A percentile compares a stretch with the other conserved stretches of the same genome.
phyloP scores from a whole-genome alignment of 1,140 invertebrate species.

The Trissolcus basalis region DNA sequence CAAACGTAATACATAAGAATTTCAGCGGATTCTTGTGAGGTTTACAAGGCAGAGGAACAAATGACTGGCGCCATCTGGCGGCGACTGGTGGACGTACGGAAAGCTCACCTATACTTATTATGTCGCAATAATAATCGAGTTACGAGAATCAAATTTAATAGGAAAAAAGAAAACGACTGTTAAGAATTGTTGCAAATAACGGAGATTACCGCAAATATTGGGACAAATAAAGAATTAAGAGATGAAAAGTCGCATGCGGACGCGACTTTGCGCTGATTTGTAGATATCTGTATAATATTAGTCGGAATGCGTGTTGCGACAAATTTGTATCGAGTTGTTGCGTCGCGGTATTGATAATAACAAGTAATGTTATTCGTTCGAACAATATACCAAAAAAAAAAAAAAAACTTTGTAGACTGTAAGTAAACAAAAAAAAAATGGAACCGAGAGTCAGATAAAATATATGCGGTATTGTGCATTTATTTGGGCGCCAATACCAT shows the following conservation, averaged over 20 bases:
- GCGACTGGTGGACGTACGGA: too few relatives aligned
- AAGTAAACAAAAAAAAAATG: too few relatives aligned
- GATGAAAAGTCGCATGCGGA: slow-evolving; percentile 55
- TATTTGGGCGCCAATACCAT: slow-evolving; percentile 52
- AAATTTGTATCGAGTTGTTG: slow-evolving; percentile 73
- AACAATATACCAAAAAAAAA: slow-evolving; percentile 65
- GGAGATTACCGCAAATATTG: background rate
- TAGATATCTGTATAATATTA: slow-evolving; percentile 76
- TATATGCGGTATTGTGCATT: slow-evolving; percentile 46
- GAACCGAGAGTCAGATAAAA: slow-evolving; percentile 39
- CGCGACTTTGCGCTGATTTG: slow-evolving; percentile 66
- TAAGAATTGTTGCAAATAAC: too few relatives aligned
- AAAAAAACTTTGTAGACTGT: slow-evolving; percentile 52
- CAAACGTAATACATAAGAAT: too few relatives aligned
- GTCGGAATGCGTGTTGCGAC: slow-evolving; percentile 65
- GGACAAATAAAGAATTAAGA: background rate
- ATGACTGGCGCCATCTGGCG: too few relatives aligned
- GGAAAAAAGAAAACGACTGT: too few relatives aligned
- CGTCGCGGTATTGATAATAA: slow-evolving; percentile 67
- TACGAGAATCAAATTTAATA: too few relatives aligned
- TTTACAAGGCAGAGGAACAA: too few relatives aligned
- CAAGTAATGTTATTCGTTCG: slow-evolving; percentile 61
- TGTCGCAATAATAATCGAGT: too few relatives aligned
- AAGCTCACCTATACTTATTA: too few relatives aligned
- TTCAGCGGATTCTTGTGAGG: too few relatives aligned